Base-by-base conservation (phyloP, 2,113 vertebrate genomes). In the Egretta garzetta region DNA sequence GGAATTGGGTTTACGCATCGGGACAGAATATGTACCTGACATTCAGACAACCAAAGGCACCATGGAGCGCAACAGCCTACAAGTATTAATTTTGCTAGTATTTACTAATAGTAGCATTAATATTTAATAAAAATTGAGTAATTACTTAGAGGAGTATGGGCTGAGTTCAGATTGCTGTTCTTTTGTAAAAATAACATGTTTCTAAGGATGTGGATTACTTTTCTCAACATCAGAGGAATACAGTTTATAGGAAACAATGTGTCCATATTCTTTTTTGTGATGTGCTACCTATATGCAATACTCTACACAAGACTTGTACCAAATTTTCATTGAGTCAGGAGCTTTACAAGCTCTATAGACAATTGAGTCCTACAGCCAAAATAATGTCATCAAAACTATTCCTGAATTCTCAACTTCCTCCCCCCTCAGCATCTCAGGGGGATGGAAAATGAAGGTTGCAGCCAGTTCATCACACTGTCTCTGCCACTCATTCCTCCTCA, bases 251-350 rank as follows among this genome's bases (percentile, higher is more conserved):
- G 22, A 50, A 92, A 71, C 0, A 32, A 39, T 12, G 10, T 14
- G 2, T 43, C 23, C 7, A 39, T 43, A 35, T 3, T 0, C 5
- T 27, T 49, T 64, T n/a, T 30, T 24, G 10, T 50, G 4, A 15
- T 2, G 1, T 47, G 53, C 23, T 52, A 35, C 4, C 21, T 50
- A 9, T 14, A 33, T 17, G 10, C 30, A 28, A 24, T 33, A 13
- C 14, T 75, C 39, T 56, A 33, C 18, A 41, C 9, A 72, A 76
- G 35, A 76, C 9, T 35, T 28, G 12, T 33, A 39, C 21, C 9
- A 77, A 50, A 64, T 55, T 68, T 60, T 73, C 30, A 37, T 52
- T 68, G 6, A 41, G 23, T 64, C 27, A 41, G 26, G 12, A 84
- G 20, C 3, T 87, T 83, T 92, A 59, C 1, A 59, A 68, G 4